phyloP scores from a whole-genome alignment of 2,113 vertebrate genomes.

The Elachura formosa region DNA sequence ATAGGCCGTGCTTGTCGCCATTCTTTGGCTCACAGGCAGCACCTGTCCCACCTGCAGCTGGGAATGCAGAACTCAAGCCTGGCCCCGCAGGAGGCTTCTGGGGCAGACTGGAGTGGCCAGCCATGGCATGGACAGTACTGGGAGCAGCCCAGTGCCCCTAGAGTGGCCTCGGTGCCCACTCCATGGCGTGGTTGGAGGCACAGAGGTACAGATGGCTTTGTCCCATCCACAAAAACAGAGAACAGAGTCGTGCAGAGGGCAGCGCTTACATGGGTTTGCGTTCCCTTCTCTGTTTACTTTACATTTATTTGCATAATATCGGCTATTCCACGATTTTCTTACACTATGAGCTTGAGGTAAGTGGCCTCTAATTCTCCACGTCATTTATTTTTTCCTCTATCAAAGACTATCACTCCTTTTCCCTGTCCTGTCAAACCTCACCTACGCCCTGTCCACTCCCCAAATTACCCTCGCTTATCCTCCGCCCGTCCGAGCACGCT shows the following conservation, averaged over 20 bases:
- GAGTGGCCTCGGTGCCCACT: neutral
- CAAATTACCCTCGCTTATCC: neutral
- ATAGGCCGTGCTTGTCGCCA: neutral
- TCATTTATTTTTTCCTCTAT: neutral
- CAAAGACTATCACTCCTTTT: neutral
- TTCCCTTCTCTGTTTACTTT: neutral
- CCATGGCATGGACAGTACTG: neutral
- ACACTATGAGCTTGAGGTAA: neutral
- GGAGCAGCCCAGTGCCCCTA: neutral
- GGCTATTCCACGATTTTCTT: neutral
- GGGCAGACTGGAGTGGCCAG: neutral
- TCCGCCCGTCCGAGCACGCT: neutral
- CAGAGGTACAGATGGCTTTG: neutral
- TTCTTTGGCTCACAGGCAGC: neutral
- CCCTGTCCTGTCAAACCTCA: neutral
- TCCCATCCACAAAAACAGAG: neutral
- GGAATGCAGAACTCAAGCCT: neutral
- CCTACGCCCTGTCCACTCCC: neutral
- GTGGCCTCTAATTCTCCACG: neutral
- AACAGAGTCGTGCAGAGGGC: neutral
- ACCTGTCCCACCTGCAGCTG: neutral
- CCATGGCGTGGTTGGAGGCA: accelerated
- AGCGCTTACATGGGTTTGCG: neutral
- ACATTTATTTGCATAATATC: too few relatives aligned
- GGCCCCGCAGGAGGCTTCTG: neutral